Conservation (phyloP, 2,888 invertebrate species). For the Andrena praecox region DNA sequence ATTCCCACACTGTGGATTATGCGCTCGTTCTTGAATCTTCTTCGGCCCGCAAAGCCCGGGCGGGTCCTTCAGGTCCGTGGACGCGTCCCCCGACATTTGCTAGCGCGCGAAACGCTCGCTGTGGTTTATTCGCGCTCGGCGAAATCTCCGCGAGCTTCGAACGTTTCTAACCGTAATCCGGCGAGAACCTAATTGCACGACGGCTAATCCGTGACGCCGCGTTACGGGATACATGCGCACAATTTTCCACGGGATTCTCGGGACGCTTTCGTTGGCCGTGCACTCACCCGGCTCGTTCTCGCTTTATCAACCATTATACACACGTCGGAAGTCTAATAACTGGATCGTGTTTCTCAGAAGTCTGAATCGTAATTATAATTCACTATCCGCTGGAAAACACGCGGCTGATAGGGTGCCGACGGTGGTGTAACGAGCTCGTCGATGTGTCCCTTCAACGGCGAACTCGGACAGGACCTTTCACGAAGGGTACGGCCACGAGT, state of each 20-base stretch:
- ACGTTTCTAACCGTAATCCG: conserved; percentile 35
- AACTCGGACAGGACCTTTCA: conserved; percentile 9
- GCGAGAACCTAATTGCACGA: conserved; percentile 37
- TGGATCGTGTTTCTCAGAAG: too few relatives aligned
- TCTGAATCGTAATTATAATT: too few relatives aligned
- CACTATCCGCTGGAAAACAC: too few relatives aligned
- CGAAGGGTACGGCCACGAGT: not conserved
- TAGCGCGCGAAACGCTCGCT: conserved; percentile 4
- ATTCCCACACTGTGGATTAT: conserved; percentile 66
- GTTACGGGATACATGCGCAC: not conserved
- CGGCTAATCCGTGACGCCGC: conserved; percentile 28
- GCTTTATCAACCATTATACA: not conserved
- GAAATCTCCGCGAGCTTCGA: conserved; percentile 25
- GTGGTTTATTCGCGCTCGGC: conserved; percentile 35
- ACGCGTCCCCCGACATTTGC: conserved; percentile 29
- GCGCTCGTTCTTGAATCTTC: conserved; percentile 69
- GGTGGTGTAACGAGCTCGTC: not conserved
- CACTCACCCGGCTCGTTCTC: not conserved
- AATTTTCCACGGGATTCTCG: not conserved
- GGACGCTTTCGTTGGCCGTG: not conserved
- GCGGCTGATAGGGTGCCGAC: not conserved
- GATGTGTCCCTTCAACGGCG: not conserved
- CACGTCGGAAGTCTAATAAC: not conserved
- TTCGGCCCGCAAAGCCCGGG: conserved; percentile 7
- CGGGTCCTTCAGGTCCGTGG: conserved; percentile 22